These are phyloP conservation scores for Fukomys damarensis DNA, from an alignment of 2,113 vertebrate genomes.

Conservation along the genomic window DNA sequence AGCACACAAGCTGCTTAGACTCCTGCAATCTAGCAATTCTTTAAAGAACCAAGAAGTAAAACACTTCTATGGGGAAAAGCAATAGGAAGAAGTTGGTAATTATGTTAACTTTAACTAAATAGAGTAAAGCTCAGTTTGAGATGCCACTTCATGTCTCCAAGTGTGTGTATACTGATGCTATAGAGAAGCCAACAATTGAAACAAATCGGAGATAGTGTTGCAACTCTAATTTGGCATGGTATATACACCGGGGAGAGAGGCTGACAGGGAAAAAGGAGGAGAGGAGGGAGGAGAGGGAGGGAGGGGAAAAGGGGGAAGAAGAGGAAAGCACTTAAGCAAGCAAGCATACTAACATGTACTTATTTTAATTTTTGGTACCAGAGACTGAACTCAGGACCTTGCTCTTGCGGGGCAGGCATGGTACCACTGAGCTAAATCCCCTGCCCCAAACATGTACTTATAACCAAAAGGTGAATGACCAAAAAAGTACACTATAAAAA, in stretches of 20 bases:
- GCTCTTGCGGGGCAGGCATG: no score
- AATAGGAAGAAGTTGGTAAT: neutral
- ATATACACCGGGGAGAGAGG: neutral
- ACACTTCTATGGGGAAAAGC: conserved; percentile 24
- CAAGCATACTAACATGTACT: neutral
- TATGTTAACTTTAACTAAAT: conserved; percentile 47
- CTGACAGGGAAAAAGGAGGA: neutral
- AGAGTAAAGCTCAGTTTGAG: neutral
- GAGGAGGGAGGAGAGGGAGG: neutral
- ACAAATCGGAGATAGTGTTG: neutral
- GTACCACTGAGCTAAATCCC: no score
- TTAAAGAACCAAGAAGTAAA: neutral
- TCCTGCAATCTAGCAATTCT: neutral
- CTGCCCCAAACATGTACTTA: no score
- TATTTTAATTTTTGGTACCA: no score
- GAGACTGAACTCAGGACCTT: no score
- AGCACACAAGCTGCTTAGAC: neutral
- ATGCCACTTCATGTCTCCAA: neutral
- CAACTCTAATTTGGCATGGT: neutral
- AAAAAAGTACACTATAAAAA: neutral
- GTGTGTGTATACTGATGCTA: neutral
- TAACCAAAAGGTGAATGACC: neutral
- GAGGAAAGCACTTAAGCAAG: neutral
- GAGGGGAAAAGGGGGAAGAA: no score
- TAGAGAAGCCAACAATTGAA: neutral